Evolutionary conservation across 2,888 invertebrate species (phyloP).

Genomic region (Ypsolopha sequella): DNA sequence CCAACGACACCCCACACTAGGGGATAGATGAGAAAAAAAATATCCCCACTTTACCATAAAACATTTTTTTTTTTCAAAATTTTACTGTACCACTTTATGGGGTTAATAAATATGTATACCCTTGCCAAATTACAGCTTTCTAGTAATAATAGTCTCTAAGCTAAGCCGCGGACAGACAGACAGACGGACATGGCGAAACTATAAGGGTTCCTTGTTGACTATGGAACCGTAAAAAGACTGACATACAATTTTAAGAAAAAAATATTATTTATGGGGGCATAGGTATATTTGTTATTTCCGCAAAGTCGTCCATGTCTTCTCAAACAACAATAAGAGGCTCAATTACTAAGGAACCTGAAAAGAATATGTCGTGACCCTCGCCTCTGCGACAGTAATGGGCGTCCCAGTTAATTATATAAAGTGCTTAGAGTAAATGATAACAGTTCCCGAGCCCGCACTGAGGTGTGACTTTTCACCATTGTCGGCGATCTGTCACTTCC

Average conservation of each 20-base stretch:
- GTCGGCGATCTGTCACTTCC: slow-evolving; percentile 67
- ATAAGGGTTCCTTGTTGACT: too few species aligned
- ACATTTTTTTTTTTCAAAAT: too few species aligned
- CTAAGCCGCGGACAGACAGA: too few species aligned
- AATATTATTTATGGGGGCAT: background rate
- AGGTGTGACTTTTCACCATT: slow-evolving; percentile 68
- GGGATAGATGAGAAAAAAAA: too few species aligned
- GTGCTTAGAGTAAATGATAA: slow-evolving; percentile 68
- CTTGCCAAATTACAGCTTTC: too few species aligned
- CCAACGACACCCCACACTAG: too few species aligned
- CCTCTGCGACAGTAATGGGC: slow-evolving; percentile 41
- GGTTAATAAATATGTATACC: too few species aligned
- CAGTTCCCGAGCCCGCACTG: slow-evolving; percentile 42
- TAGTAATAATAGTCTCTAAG: too few species aligned
- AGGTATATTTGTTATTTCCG: background rate
- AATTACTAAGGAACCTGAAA: slow-evolving; percentile 45
- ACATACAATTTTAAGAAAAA: background rate
- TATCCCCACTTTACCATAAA: too few species aligned
- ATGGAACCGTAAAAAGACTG: too few species aligned
- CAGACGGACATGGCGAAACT: too few species aligned
- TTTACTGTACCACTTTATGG: too few species aligned
- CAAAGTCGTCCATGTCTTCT: background rate
- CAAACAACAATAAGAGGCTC: slow-evolving; percentile 28
- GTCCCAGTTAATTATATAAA: slow-evolving; percentile 65
- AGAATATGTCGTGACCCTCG: slow-evolving; percentile 47